Conservation (phyloP, 2,888 invertebrate genomes). For the Diplazon laetatorius region DNA sequence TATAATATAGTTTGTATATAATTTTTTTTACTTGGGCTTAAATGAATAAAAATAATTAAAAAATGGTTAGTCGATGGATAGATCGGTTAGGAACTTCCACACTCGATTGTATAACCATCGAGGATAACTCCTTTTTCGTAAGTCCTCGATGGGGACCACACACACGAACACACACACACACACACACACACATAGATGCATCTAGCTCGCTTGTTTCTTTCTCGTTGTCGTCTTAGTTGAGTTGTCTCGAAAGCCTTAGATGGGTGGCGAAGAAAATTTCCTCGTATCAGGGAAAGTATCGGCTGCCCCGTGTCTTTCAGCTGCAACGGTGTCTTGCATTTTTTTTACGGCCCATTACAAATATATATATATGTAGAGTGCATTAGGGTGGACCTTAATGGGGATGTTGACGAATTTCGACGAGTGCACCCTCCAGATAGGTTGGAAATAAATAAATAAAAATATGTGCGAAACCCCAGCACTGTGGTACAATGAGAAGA, state of each 20-base stretch:
- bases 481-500: too few species aligned
- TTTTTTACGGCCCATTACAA: background rate
- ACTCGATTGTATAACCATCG: conserved; percentile 70
- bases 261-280: conserved; percentile 74
- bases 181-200: conserved; percentile 58
- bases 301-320: conserved; percentile 1
- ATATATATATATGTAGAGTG: background rate
- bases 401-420: too few species aligned
- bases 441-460: too few species aligned
- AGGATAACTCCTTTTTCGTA: conserved; percentile 71
- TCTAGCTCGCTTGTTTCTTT: conserved; percentile 38
- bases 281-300: conserved; percentile 76
- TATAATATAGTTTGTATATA: too few species aligned
- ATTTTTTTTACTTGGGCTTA: too few species aligned
- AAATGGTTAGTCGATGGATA: conserved; percentile 26
- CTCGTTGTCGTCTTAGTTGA: conserved; percentile 46
- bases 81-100: conserved; percentile 27
- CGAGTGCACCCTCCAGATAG: too few species aligned
- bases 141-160: conserved; percentile 67
- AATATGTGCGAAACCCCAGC: too few species aligned
- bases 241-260: conserved; percentile 66
- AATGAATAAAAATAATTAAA: too few species aligned
- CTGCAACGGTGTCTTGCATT: conserved; percentile 26
- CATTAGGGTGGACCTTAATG: too few species aligned
- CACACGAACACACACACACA: conserved; percentile 60